These are phyloP conservation scores for Ceratosolen fusciceps DNA, from an alignment of 1,140 invertebrate genomes.

Conservation along the genomic window DNA sequence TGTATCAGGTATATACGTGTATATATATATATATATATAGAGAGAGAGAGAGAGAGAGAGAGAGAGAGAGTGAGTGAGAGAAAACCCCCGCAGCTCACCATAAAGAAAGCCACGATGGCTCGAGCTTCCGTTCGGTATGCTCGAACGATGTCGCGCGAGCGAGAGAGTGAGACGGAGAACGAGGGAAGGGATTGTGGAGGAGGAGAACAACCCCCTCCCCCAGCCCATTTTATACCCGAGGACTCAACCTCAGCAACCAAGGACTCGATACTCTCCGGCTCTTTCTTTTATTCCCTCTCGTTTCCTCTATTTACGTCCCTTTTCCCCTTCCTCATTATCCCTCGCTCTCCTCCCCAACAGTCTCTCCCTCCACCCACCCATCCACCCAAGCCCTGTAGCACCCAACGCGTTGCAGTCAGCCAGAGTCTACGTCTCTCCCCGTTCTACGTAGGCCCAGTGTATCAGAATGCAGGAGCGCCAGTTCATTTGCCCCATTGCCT, in stretches of 20 bases:
- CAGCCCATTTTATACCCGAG: constrained; percentile 17
- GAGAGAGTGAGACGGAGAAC: too few relatives aligned
- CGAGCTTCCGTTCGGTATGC: too few relatives aligned
- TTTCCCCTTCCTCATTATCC: constrained; percentile 26
- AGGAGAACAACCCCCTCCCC: neutral
- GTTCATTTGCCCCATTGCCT: constrained; percentile 22
- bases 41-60: too few relatives aligned
- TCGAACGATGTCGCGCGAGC: too few relatives aligned
- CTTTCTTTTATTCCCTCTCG: constrained; percentile 30
- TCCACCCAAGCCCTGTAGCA: too few relatives aligned
- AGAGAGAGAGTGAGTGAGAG: too few relatives aligned
- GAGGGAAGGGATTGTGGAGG: neutral
- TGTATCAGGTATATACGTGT: neutral
- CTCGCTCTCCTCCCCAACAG: constrained; percentile 39
- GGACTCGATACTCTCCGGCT: constrained; percentile 16
- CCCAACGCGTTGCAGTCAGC: too few relatives aligned
- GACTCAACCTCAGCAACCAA: constrained; percentile 3
- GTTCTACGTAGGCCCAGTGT: neutral
- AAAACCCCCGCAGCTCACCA: constrained; percentile 54
- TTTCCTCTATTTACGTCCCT: constrained; percentile 35
- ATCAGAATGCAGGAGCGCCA: neutral
- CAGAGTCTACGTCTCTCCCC: neutral
- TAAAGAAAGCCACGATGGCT: constrained; percentile 60
- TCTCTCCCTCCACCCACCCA: too few relatives aligned
- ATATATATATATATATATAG: too few relatives aligned